Evolutionary conservation across 2,113 vertebrate species (phyloP).

Genomic region (Addax nasomaculatus): DNA sequence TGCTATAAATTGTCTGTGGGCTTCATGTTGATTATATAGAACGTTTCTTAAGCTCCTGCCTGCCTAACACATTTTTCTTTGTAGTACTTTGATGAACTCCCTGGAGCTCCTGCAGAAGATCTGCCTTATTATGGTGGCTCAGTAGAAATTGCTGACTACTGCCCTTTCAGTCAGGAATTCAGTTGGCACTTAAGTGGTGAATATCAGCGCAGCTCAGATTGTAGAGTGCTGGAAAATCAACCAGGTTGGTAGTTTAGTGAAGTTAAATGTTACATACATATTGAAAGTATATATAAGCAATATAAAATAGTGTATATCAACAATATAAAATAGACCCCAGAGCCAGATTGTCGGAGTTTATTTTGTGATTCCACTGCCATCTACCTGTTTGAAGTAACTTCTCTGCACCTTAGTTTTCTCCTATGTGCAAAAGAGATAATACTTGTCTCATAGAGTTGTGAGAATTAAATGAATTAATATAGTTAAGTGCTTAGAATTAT

Average conservation of each 20-base stretch:
- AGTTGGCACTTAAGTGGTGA: slow-evolving; percentile 96
- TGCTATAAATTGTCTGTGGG: not conserved
- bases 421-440: not conserved
- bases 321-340: not conserved
- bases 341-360: not conserved
- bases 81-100: slow-evolving; percentile 94
- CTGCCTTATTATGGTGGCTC: slow-evolving; percentile 92
- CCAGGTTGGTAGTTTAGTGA: slow-evolving; percentile 83
- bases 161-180: slow-evolving; percentile 98
- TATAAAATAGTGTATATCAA: not conserved
- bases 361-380: not conserved
- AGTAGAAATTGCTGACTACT: slow-evolving; percentile 97
- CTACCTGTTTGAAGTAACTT: not conserved
- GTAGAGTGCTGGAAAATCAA: slow-evolving; percentile 91
- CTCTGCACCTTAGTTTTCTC: not conserved
- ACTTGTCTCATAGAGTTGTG: not conserved
- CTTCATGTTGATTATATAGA: not conserved
- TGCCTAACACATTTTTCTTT: slow-evolving; percentile 34
- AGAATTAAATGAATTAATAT: not conserved
- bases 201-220: slow-evolving; percentile 96
- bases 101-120: slow-evolving; percentile 84
- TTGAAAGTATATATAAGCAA: not conserved
- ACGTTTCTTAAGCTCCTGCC: not conserved
- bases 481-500: not conserved
- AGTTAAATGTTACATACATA: not conserved